Evolutionary conservation across 2,888 invertebrate genomes (phyloP), one percentile per base, ranked within the genome.

Genomic region (Zhengitettix transpicula): DNA sequence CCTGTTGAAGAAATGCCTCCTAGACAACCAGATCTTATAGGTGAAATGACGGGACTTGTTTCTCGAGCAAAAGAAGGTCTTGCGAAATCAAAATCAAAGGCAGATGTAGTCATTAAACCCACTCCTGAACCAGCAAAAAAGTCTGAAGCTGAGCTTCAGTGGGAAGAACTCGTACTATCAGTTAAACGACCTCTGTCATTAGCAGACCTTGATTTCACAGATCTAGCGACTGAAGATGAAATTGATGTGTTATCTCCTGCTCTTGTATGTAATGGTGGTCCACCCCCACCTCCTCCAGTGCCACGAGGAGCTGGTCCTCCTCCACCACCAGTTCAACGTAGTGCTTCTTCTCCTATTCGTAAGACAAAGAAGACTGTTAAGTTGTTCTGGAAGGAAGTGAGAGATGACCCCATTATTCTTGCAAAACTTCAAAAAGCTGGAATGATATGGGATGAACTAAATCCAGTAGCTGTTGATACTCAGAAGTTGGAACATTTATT

Each of bases 351-450:
- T 72, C 81, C 74, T 0, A 79, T 83, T 52, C 87, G 84, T 71
- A 93, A 93, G 71, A 93, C 86, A 70, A 96, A 96, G 75, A 94
- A 97, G 72, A 98, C 98, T 40, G 89, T 99, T 14, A 96, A 96
- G 74, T 77, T 99, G 58, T 99, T 99, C 73, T 99, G 99, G 99
- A 90, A 90, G 70, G 95, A 98, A 74, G 89, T 92, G 10, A 82
- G 89, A 66, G 91, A 90, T 65, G 84, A 85, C 69, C 83, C 84
- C 0, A 75, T 84, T 44, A 83, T 83, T 63, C 76, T 85, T 56
- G 69, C 73, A 14, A 77, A 77, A 68, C 67, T 77, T 57, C 75
- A 77, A 66, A 73, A 75, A 57, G 64, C 78, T 64, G 81, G 85
- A 58, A 85, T 85, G 68, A 89, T 97, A 70, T 97, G 97, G 97